Evolutionary conservation across 53 echinoderm and acorn worm species (phyloP), one percentile per base, ranked within the genome.

Genomic region (Echinometra lucunter): DNA sequence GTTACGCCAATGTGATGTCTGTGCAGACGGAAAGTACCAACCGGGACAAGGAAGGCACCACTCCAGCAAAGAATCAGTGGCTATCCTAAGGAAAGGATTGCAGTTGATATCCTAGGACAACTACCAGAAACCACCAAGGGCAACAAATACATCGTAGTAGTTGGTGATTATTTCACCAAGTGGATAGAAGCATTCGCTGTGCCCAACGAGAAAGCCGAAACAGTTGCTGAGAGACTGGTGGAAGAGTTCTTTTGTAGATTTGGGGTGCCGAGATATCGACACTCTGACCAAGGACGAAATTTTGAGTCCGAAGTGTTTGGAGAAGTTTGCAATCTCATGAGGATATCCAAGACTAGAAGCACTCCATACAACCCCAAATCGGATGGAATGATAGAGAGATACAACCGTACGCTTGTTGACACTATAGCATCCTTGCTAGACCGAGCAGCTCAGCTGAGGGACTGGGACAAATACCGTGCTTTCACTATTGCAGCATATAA

Each of bases 331-430:
- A 21, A 28, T 9, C 53, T 92, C 2, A 44, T 92, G 69, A 74
- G 92, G 28, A 92, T 92, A 25, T 0, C 1, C 32, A 92, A 92
- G 74, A 92, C 92, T 8, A 92, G 92, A 30, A 95, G 91, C 0
- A 91, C 91, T 0, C 63, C 92, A 0, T 58, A 74, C 12, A 67
- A 95, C 80, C 95, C 92, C 0, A 89, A 91, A 57, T 80, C 80
- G 3, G 92, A 95, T 42, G 91, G 95, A 9, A 58, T 95, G 82
- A 56, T 95, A 15, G 92, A 95, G 45, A 47, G 91, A 9, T 95
- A 42, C 35, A 95, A 95, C 45, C 38, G 91, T 2, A 90, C 69
- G 7, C 72, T 92, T 0, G 21, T 89, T 8, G 45, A 70, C 15
- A 80, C 67, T 8, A 44, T 94, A 44, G 66, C 94, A 12, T 87